Evolutionary conservation across 2,888 invertebrate genomes (phyloP).

Genomic region (Epinotia brunnichana): DNA sequence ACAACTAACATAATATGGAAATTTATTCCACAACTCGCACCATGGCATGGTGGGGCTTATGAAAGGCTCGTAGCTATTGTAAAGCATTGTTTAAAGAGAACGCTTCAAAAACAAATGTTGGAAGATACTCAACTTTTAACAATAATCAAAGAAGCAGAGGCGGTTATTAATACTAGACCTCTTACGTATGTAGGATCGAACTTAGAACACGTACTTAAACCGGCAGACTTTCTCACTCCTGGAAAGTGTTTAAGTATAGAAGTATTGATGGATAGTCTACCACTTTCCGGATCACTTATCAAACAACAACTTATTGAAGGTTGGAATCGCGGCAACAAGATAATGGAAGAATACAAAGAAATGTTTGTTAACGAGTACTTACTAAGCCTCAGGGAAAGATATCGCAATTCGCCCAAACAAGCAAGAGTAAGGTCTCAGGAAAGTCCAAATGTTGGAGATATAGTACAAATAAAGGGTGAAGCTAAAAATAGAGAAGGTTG

Average conservation of each 20-base stretch:
- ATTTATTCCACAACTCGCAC: slow-evolving; percentile 47
- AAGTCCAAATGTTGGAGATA: background rate
- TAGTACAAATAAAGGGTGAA: slow-evolving; percentile 10
- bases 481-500: background rate
- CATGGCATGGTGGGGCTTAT: slow-evolving; percentile 48
- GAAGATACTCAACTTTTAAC: slow-evolving; percentile 7
- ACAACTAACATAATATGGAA: slow-evolving; percentile 44
- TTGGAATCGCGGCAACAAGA: slow-evolving; percentile 38
- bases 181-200: slow-evolving; percentile 21
- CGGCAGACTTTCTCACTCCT: slow-evolving; percentile 26
- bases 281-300: background rate
- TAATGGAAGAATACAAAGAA: slow-evolving; percentile 8
- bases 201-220: slow-evolving; percentile 32
- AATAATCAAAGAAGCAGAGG: slow-evolving; percentile 13
- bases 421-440: background rate
- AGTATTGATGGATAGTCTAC: no score
- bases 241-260: slow-evolving; percentile 7
- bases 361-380: slow-evolving; percentile 15
- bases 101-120: slow-evolving; percentile 3
- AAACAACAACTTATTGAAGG: slow-evolving; percentile 42
- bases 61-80: slow-evolving; percentile 42
- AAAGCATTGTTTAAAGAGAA: slow-evolving; percentile 32
- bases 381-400: background rate
- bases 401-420: background rate
- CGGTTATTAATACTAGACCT: slow-evolving; percentile 9